These are phyloP conservation scores for Calvadosia cruxmelitensis DNA, from an alignment of 30 jellyfish, hydroid and myxozoan species.

Conservation along the genomic window DNA sequence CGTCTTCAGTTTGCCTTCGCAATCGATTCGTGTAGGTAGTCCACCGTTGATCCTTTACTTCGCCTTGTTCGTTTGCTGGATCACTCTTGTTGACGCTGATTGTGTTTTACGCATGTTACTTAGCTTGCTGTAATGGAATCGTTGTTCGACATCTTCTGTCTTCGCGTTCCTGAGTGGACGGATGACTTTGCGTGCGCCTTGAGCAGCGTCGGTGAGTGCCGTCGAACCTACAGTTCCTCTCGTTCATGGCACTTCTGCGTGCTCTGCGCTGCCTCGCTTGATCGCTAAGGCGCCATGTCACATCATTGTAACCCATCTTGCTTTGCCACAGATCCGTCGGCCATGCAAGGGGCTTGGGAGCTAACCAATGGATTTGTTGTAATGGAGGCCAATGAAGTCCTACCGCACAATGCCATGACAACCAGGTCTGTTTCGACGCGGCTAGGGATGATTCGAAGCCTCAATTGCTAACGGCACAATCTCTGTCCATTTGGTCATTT, in stretches of 20 bases:
- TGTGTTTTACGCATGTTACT: not conserved
- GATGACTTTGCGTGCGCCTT: constrained; percentile 63
- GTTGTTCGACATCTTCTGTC: constrained; percentile 62
- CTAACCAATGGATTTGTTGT: constrained; percentile 72
- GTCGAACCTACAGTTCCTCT: too few relatives aligned
- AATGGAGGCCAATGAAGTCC: constrained; percentile 82
- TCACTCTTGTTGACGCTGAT: not conserved
- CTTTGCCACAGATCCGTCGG: constrained; percentile 56
- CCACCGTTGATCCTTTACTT: not conserved
- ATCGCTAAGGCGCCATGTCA: not conserved
- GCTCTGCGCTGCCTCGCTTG: too few relatives aligned
- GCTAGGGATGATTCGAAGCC: too few relatives aligned
- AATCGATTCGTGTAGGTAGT: constrained; percentile 48
- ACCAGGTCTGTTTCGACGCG: constrained; percentile 72
- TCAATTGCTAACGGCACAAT: too few relatives aligned
- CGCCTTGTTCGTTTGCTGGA: not conserved
- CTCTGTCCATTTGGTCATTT: too few relatives aligned
- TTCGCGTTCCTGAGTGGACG: constrained; percentile 62
- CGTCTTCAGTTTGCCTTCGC: constrained; percentile 69
- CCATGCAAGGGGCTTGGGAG: constrained; percentile 77
- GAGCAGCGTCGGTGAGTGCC: constrained; percentile 77
- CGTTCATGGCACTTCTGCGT: too few relatives aligned
- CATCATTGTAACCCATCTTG: not conserved
- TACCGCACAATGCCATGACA: constrained; percentile 80
- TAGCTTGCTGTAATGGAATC: constrained; percentile 74